Evolutionary conservation across 2,797 vertebrate genomes (phyloP).

Genomic region (Sphenopsis melanotis): DNA sequence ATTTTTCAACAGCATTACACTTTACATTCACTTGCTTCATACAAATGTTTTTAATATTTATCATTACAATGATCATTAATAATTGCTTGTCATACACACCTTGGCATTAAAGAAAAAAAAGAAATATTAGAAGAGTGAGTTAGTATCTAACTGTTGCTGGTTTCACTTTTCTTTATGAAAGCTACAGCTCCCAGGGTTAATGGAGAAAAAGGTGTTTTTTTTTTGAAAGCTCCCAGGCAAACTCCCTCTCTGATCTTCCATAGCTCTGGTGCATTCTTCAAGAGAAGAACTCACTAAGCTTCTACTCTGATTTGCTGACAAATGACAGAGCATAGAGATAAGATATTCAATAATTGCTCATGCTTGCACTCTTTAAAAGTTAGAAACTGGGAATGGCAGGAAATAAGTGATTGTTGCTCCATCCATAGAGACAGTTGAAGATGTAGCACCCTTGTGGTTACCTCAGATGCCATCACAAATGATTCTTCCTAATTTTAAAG

Average conservation of each 20-base stretch:
- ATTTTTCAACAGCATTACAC: not conserved
- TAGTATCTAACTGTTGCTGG: not conserved
- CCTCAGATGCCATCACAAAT: not conserved
- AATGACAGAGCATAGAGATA: not conserved
- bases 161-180: not conserved
- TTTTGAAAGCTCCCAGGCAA: not conserved
- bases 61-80: not conserved
- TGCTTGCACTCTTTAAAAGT: not conserved
- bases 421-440: not conserved
- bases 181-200: not conserved
- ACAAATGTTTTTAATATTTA: not conserved
- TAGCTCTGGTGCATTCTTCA: not conserved
- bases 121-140: not conserved
- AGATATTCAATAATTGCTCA: not conserved
- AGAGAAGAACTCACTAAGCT: not conserved
- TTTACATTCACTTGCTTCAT: not conserved
- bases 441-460: not conserved
- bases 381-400: not conserved
- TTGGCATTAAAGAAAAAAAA: not conserved
- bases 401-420: not conserved
- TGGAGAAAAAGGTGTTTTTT: not conserved
- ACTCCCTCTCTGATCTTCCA: not conserved
- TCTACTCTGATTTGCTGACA: not conserved
- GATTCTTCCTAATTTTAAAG: not conserved
- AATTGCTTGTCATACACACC: not conserved